Evolutionary conservation across 2,113 vertebrate genomes (phyloP).

Genomic region (Hystrix cristata): DNA sequence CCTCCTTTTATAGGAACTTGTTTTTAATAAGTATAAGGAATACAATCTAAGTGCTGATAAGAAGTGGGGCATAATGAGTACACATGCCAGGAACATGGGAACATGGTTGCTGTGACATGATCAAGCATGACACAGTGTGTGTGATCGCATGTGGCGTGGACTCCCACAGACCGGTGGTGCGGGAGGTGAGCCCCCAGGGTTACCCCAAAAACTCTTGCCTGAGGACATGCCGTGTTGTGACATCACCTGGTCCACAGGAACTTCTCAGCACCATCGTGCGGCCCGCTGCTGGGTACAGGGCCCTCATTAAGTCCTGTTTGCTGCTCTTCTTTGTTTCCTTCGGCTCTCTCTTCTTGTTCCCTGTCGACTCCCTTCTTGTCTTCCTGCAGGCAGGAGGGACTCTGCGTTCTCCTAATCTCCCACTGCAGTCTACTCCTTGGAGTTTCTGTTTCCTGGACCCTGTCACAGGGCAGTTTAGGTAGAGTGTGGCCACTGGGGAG

Average conservation of each 20-base stretch:
- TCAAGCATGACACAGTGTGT: neutral
- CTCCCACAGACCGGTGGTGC: neutral
- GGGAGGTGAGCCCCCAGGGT: neutral
- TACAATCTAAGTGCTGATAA: neutral
- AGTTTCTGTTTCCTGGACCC: neutral
- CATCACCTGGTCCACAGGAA: neutral
- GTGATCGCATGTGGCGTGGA: no score
- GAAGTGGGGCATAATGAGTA: neutral
- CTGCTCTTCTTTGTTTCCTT: neutral
- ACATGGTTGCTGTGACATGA: no score
- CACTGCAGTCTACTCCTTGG: neutral
- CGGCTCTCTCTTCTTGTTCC: neutral
- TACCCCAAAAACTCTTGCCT: neutral
- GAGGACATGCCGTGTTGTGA: no score
- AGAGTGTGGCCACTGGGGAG: neutral
- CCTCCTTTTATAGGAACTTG: neutral
- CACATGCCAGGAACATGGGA: no score
- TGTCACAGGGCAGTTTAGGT: neutral
- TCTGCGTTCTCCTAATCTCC: neutral
- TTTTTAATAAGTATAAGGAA: neutral
- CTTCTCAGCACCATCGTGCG: neutral
- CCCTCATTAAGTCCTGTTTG: neutral
- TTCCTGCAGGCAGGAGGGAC: neutral
- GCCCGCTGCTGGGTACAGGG: neutral
- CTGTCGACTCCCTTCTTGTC: neutral